Evolutionary conservation across 2,888 invertebrate genomes (phyloP), one percentile per base, ranked within the genome.

Genomic region (Apodemia hepburni): DNA sequence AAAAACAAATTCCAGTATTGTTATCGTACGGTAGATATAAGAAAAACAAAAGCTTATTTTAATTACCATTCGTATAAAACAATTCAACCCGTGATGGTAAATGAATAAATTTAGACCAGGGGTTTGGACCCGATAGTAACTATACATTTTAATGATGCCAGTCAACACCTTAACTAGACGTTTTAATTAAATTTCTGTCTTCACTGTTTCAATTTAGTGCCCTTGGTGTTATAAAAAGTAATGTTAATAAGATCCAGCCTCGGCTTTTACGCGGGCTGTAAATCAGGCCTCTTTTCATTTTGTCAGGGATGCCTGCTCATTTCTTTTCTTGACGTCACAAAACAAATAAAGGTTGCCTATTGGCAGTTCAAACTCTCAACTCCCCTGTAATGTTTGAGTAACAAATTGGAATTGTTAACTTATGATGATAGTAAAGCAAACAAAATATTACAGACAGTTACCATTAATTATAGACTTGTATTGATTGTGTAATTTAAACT

Each of bases 161-260:
- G 85, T 86, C 84, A 89, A 80, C 84, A 84, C 82, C 78, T 80
- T 78, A 80, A 80, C 80, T 80, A 81, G 85, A 81, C 78, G 77
- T 80, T 89, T 89, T 87, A 89, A 88, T 89, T 88, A 88, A 89
- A 88, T 84, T 87, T 84, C 81, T 79, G 76, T 83, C 82, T 79
- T 82, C 87, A 84, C 79, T 88, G 85, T 85, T 81, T 82, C 89
- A 85, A 86, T 86, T 88, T 86, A 88, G 81, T 82, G 77, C 80
- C 79, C 75, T 75, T 76, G 74, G 75, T 82, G 84, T 84, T 88
- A 87, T 89, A 87, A 90, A 89, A 89, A 87, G 88, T 87, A 85
- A 89, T 87, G 87, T 86, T 89, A 87, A 88, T 88, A 90, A 89
- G 87, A 85, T 79, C 83, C 81, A 71, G 77, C 77, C 79, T 79